Conservation (phyloP, 2,888 invertebrate species). For the Drosophila paramelanica region DNA sequence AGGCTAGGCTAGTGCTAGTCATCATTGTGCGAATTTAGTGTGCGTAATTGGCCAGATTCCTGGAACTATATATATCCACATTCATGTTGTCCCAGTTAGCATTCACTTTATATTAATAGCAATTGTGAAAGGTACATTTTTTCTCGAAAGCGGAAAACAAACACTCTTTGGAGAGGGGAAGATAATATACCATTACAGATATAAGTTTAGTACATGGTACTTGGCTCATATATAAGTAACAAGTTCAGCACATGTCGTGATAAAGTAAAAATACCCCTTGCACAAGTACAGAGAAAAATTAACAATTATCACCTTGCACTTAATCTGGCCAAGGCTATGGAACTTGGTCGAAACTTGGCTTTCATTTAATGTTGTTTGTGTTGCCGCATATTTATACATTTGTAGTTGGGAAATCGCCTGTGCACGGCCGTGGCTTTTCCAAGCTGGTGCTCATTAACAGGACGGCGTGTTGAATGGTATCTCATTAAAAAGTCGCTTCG, state of each 20-base stretch:
- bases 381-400: slow-evolving; percentile 23
- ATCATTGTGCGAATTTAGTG: slow-evolving; percentile 46
- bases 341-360: slow-evolving; percentile 13
- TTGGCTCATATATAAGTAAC: no score
- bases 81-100: slow-evolving; percentile 1
- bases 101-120: slow-evolving; percentile 71
- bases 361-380: slow-evolving; percentile 20
- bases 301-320: slow-evolving; percentile 1
- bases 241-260: no score
- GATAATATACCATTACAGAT: not conserved
- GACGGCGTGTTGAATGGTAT: slow-evolving; percentile 60
- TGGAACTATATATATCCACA: slow-evolving; percentile 1
- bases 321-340: slow-evolving; percentile 31
- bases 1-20: no score
- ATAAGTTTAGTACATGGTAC: not conserved
- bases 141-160: slow-evolving; percentile 7
- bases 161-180: not conserved
- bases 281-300: not conserved
- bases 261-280: no score
- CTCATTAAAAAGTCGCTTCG: slow-evolving; percentile 68
- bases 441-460: slow-evolving; percentile 62
- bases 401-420: slow-evolving; percentile 23
- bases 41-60: slow-evolving; percentile 53
- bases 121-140: slow-evolving; percentile 27
- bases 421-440: slow-evolving; percentile 13